phyloP scores from a whole-genome alignment of 1,140 invertebrate species.

The Macrotrachela quadricornifera region DNA sequence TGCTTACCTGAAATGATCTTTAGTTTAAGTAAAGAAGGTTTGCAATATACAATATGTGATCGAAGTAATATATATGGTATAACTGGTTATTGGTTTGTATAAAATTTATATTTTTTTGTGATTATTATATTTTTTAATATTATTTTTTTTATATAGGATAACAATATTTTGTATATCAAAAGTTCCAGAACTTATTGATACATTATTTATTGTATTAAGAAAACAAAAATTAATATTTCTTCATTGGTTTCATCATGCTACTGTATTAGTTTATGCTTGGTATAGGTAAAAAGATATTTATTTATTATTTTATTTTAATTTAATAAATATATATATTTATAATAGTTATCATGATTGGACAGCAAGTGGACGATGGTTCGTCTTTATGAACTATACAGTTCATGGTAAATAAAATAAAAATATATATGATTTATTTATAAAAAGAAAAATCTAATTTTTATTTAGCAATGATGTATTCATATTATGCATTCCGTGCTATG shows the following conservation, averaged over 20 bases:
- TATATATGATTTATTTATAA: no score
- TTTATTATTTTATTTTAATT: no score
- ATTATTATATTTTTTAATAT: constrained; percentile 10
- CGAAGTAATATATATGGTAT: constrained; percentile 35
- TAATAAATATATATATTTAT: no score
- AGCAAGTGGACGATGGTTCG: constrained; percentile 54
- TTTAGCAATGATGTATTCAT: constrained; percentile 71
- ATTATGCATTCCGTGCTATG: constrained; percentile 73
- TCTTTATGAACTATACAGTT: constrained; percentile 95
- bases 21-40: constrained; percentile 58
- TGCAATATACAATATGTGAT: constrained; percentile 78
- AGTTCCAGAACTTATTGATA: constrained; percentile 82
- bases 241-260: constrained; percentile 59
- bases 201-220: constrained; percentile 77
- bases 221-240: constrained; percentile 94
- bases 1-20: constrained; percentile 46
- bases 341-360: not conserved
- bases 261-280: constrained; percentile 73
- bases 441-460: constrained; percentile 16
- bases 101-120: not conserved
- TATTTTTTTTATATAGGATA: constrained; percentile 68
- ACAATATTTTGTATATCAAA: constrained; percentile 64
- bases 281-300: constrained; percentile 35
- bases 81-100: constrained; percentile 35
- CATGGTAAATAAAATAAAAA: constrained; percentile 33